Evolutionary conservation across 2,797 vertebrate genomes (phyloP), one percentile per base, ranked within the genome.

Genomic region (Anas bernieri): DNA sequence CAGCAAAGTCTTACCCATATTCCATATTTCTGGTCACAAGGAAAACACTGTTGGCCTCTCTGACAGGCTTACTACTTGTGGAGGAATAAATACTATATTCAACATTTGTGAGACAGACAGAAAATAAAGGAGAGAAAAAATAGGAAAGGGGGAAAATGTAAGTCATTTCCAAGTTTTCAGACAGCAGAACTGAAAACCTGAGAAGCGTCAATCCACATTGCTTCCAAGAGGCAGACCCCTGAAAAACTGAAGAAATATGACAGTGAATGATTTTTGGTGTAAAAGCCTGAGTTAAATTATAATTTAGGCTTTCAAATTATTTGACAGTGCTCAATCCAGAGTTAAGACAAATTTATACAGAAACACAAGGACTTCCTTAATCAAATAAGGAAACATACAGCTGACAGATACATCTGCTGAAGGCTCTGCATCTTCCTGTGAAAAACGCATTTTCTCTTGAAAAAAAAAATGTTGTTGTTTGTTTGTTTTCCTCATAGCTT

Each of bases 1-100:
- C 52, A 68, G 41, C 33, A 88, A 85, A 86, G 58, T 84, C 56
- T 58, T 86, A 80, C 67, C 48, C 15, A 23, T 92, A 48, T 83
- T 84, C 74, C n/a, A 23, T 11, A 11, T 90, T 35, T 83, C 86
- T 68, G 5, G 10, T 46, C 48, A 35, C 43, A 70, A 75, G 31
- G 16, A 90, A 90, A 86, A 64, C 14, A 18, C 25, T 33, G 33
- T 46, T 79, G 66, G 26, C 39, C 18, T 45, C n/a, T 41, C 28
- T 30, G 22, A 68, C 63, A 61, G 31, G 68, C 18, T 37, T 70
- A 39, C 20, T 72, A 17, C 37, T 76, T 41, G 23, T 43, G 39
- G 7, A 79, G 13, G 35, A 50, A 66, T 77, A 55, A 77, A 52
- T 61, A 54, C 30, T n/a, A 8, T 59, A 73, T 20, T 54, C 56